Evolutionary conservation across 2,797 vertebrate genomes (phyloP).

Genomic region (Euthynnus affinis): DNA sequence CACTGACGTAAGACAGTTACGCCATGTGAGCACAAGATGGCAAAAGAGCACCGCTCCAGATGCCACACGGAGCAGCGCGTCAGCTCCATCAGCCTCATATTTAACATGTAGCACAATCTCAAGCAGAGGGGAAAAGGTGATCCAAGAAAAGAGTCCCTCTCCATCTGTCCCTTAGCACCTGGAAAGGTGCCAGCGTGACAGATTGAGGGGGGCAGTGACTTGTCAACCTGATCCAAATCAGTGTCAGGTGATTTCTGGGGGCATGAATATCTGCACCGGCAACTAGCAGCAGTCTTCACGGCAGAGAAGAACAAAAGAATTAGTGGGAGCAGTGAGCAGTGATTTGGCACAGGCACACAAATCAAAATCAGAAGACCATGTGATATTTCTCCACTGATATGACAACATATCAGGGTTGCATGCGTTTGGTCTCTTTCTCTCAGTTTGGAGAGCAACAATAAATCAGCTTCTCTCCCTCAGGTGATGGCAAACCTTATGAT

Average conservation of each 20-base stretch:
- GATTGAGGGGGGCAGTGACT: conserved; percentile 60
- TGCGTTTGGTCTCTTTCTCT: conserved; percentile 49
- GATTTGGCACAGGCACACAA: conserved; percentile 17
- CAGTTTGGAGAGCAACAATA: conserved; percentile 55
- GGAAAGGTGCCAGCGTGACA: conserved; percentile 67
- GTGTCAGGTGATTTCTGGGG: conserved; percentile 71
- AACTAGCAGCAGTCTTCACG: conserved; percentile 23
- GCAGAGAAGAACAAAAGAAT: conserved; percentile 61
- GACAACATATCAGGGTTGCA: conserved; percentile 41
- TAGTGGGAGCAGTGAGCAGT: conserved; percentile 27
- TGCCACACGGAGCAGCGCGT: background rate
- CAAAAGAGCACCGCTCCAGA: conserved; percentile 41
- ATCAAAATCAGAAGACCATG: conserved; percentile 27
- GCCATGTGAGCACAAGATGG: conserved; percentile 77
- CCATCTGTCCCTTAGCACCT: conserved; percentile 67
- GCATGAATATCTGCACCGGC: conserved; percentile 48
- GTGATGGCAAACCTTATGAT: conserved; percentile 80
- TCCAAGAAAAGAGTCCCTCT: conserved; percentile 65
- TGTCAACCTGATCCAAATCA: conserved; percentile 70
- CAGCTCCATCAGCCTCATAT: conserved; percentile 40
- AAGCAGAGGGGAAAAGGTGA: conserved; percentile 65
- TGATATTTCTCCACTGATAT: conserved; percentile 27
- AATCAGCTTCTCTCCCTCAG: conserved; percentile 59
- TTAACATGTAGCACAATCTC: conserved; percentile 61
- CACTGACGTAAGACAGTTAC: background rate